Evolutionary conservation across 2,888 invertebrate genomes (phyloP).

Genomic region (Folsomia manolachei): DNA sequence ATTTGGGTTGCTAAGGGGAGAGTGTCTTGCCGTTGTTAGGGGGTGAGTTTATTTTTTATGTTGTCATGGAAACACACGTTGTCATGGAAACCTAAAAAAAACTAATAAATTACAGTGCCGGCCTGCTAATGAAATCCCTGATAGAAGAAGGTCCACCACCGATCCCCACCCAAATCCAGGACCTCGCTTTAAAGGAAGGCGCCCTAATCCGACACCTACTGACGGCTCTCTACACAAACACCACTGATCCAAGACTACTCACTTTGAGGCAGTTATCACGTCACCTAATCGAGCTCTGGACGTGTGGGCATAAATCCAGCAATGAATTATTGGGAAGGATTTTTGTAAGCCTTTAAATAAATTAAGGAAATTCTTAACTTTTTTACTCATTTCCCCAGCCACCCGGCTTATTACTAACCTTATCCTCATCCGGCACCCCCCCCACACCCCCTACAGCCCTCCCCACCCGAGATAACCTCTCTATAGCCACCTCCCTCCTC

Average conservation of each 20-base stretch:
- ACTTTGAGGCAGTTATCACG: constrained; percentile 88
- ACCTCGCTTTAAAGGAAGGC: constrained; percentile 91
- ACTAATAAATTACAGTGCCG: constrained; percentile 68
- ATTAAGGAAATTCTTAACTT: constrained; percentile 12
- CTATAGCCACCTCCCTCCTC: constrained; percentile 65
- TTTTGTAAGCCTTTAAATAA: constrained; percentile 64
- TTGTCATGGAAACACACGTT: neutral
- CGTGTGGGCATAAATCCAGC: constrained; percentile 88
- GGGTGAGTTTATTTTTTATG: neutral
- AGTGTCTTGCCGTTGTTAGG: too few species aligned
- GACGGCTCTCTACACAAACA: constrained; percentile 79
- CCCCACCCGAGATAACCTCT: constrained; percentile 77
- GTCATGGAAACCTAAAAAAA: neutral
- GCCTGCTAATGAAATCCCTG: constrained; percentile 92
- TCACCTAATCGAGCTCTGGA: constrained; percentile 93
- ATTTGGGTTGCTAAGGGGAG: too few species aligned
- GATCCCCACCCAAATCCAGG: constrained; percentile 91
- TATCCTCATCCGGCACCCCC: constrained; percentile 53
- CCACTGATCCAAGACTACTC: constrained; percentile 71
- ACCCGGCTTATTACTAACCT: constrained; percentile 79
- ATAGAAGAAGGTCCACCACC: constrained; percentile 95
- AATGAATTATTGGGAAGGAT: constrained; percentile 80
- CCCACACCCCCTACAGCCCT: neutral
- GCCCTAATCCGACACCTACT: constrained; percentile 89
- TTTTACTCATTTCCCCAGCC: constrained; percentile 65